A percentile compares a stretch with the other conserved stretches of the same genome.
phyloP scores from a whole-genome alignment of 92 coral and sea anemone species.

The Pocillopora meandrina region DNA sequence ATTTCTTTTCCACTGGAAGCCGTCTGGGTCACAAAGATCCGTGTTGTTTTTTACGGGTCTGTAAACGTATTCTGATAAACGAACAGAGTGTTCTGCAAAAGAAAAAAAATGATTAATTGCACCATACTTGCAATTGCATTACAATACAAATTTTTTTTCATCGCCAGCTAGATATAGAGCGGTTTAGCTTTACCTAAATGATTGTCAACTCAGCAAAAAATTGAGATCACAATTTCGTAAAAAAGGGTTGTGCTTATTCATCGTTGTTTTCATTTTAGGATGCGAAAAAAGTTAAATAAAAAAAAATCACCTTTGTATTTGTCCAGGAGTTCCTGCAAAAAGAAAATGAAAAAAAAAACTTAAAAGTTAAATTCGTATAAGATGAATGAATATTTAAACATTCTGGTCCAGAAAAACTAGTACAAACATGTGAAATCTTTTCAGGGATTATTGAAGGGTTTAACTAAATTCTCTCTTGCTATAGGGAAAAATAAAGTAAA shows the following conservation, averaged over 20 bases:
- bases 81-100: constrained; percentile 48
- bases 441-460: too few relatives aligned
- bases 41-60: constrained; percentile 26
- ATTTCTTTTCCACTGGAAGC: constrained; percentile 71
- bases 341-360: neutral
- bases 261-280: neutral
- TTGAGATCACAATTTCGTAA: too few relatives aligned
- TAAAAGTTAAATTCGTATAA: neutral
- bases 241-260: neutral
- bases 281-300: neutral
- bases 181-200: too few relatives aligned
- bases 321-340: constrained; percentile 61
- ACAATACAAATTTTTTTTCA: neutral
- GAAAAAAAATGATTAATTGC: neutral
- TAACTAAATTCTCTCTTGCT: too few relatives aligned
- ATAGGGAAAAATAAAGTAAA: too few relatives aligned
- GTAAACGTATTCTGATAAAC: constrained; percentile 71
- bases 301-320: constrained; percentile 42
- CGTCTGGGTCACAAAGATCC: constrained; percentile 77
- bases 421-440: too few relatives aligned
- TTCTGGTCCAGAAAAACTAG: too few relatives aligned
- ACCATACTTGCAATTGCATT: neutral
- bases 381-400: neutral
- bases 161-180: neutral
- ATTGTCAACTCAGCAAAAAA: too few relatives aligned